Conservation (phyloP, 2,888 invertebrate species). For the Microplitis deprimator region DNA sequence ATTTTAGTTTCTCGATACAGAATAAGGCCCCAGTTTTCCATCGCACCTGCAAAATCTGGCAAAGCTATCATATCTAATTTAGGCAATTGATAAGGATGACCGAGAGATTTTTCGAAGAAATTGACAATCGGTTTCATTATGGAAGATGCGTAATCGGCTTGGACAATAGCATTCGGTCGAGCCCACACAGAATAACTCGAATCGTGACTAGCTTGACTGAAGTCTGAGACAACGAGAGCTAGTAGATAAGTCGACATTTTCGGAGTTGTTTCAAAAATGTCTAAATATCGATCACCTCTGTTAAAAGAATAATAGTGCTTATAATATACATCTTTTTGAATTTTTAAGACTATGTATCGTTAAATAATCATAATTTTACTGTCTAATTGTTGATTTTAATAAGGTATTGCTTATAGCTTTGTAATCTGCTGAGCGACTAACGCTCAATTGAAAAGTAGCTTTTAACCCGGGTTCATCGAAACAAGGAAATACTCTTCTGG, state of each 20-base stretch:
- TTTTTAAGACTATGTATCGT: not conserved
- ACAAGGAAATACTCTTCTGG: slow-evolving; percentile 82
- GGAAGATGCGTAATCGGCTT: slow-evolving; percentile 76
- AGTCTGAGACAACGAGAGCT: slow-evolving; percentile 87
- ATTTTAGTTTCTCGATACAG: slow-evolving; percentile 82
- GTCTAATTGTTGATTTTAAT: slow-evolving; percentile 53
- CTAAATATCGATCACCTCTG: slow-evolving; percentile 52
- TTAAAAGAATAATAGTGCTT: slow-evolving; percentile 22
- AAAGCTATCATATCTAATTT: slow-evolving; percentile 75
- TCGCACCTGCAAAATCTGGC: slow-evolving; percentile 74
- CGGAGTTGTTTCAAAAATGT: slow-evolving; percentile 74
- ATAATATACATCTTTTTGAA: not conserved
- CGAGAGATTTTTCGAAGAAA: slow-evolving; percentile 69
- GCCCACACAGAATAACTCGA: slow-evolving; percentile 72
- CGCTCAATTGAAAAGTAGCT: slow-evolving; percentile 75
- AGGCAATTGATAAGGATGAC: slow-evolving; percentile 69
- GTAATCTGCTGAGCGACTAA: slow-evolving; percentile 66
- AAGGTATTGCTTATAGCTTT: slow-evolving; percentile 59
- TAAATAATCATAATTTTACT: slow-evolving; percentile 47
- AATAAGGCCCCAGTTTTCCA: slow-evolving; percentile 72
- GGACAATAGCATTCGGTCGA: slow-evolving; percentile 78
- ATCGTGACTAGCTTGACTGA: slow-evolving; percentile 66
- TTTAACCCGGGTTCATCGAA: slow-evolving; percentile 82
- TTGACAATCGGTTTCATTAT: slow-evolving; percentile 71
- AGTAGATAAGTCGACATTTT: slow-evolving; percentile 88